phyloP scores from a whole-genome alignment of 2,113 vertebrate genomes.

The Erythrocercus mccallii region DNA sequence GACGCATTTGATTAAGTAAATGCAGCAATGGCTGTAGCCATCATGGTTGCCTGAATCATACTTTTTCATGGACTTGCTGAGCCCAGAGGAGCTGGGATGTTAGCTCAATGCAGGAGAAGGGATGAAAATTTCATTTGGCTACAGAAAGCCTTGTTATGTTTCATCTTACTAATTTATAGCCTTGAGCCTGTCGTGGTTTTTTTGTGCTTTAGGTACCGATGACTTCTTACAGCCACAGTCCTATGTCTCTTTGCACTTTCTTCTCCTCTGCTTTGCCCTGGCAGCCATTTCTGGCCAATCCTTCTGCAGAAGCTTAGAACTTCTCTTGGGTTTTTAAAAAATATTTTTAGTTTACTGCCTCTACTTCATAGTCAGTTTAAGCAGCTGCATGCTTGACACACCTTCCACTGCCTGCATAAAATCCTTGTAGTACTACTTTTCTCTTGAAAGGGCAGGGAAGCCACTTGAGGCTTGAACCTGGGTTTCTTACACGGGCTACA shows the following conservation, averaged over 20 bases:
- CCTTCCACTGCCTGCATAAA: not conserved
- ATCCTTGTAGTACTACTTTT: not conserved
- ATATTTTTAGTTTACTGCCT: not conserved
- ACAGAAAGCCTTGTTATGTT: not conserved
- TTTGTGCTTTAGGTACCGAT: not conserved
- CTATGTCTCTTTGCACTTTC: not conserved
- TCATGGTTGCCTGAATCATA: not conserved
- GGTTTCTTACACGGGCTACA: not conserved
- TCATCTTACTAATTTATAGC: not conserved
- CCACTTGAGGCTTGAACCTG: not conserved
- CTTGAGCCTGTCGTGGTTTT: not conserved
- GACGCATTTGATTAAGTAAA: not conserved
- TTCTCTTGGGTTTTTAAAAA: not conserved
- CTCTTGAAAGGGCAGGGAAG: not conserved
- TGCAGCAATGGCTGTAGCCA: accelerated
- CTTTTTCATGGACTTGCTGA: not conserved
- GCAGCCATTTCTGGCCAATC: not conserved
- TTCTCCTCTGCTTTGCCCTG: not conserved
- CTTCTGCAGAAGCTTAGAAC: not conserved
- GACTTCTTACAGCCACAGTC: not conserved
- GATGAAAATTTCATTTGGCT: not conserved
- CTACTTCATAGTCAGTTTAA: not conserved
- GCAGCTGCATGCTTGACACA: not conserved
- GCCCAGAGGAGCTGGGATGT: not conserved
- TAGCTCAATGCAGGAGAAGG: not conserved